Base-by-base conservation (phyloP, 2,888 invertebrate genomes). In the Eustalomyia histrio region DNA sequence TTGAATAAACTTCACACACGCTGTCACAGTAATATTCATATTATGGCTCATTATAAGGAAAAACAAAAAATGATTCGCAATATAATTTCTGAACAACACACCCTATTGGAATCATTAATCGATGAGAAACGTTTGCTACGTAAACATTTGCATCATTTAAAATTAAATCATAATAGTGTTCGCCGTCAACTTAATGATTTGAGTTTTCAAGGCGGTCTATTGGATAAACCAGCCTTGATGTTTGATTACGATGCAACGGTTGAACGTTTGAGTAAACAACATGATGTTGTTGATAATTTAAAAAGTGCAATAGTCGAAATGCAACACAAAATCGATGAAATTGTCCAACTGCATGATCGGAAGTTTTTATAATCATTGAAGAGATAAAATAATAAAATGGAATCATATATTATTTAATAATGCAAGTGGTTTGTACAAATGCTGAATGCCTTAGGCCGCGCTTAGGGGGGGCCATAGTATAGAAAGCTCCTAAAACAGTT, bases 171-270 rank as follows among this genome's bases (percentile, higher is more conserved):
- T 0, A 85, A 69, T 12, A 16, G 17, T 0, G 73, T 88, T 5
- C 84, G 87, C 0, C 84, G 84, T 2, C 76, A 83, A 53, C 83
- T 86, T 0, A 75, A 65, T 7, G 87, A 86, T 2, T 71, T 88
- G 0, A 86, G 85, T 63, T 85, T 80, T 16, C 84, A 87, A 50
- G 85, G 88, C 24, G 90, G 89, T 1, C 82, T 90, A 0, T 76
- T 90, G 3, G 84, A 87, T 47, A 89, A 89, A 78, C 89, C 88
- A 0, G 80, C 83, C 0, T 81, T 90, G 3, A 83, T 90, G 83
- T 47, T 84, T 8, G 90, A 90, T 61, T 90, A 84, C 63, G 90
- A 90, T 67, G 33, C 17, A 0, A 89, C 89, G 0, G 71, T 84
- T 0, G 60, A 83, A 0, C 83, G 58, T 9, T 24, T 86, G 0